Base-by-base conservation (phyloP, 1,140 invertebrate genomes). In the Armadillidium nasatum region DNA sequence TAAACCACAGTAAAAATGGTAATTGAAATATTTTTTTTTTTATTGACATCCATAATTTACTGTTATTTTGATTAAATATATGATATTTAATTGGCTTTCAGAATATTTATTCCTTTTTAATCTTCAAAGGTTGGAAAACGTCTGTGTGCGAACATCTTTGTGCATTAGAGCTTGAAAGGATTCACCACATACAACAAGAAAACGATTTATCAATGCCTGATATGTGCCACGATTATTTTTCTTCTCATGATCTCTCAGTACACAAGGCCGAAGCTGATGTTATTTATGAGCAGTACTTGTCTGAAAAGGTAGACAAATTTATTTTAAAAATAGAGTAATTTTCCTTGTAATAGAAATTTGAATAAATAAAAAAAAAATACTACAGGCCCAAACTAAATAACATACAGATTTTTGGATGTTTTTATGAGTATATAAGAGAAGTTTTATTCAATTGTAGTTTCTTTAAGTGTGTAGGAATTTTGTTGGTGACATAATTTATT, bases 221-320 rank as follows among this genome's bases (percentile, higher is more conserved):
- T 23, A 67, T 80, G 19, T 80, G 79, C 44, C 76, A 78, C 69
- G 79, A 80, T 33, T 76, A 80, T 75, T 80, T 80, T 68, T 78
- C 76, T 23, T 76, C 79, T 13, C 76, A 78, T 71, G 79, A 80
- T 68, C 72, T 80, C 10, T 78, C 79, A 11, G 75, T 76, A 19
- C 79, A 80, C 73, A 80, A 91, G 72, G 90, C 91, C 82, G 91
- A 92, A 15, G 93, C 93, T 19, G 84, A 87, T 13, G 92, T 90
- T 82, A 93, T 95, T 75, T 93, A 91, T 84, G 90, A 94, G 73
- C 91, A 94, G 81, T 94, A 94, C 85, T 85, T 94, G 4, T 90
- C 91, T 68, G 91, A 92, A 75, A 92, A 92, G 85, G 89, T 89
- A 33, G 1, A 33, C 1, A 3, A 33, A 1, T 33, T 33, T 33